A percentile compares a stretch with the other conserved stretches of the same genome.
phyloP scores from a whole-genome alignment of 1,140 invertebrate genomes.

The Cydia strobilella region DNA sequence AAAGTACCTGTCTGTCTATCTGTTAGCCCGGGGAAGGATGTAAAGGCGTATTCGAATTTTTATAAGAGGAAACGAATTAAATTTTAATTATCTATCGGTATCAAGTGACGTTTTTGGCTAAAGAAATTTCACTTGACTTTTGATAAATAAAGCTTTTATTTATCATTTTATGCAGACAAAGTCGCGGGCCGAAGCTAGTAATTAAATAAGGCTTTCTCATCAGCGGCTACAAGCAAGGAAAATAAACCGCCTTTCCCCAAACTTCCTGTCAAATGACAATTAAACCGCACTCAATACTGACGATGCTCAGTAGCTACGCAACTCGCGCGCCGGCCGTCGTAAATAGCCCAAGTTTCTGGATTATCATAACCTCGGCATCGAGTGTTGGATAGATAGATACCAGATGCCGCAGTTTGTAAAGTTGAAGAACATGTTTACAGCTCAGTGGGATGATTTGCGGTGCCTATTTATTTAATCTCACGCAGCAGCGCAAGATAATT shows the following conservation, averaged over 20 bases:
- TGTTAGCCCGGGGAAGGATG: no score
- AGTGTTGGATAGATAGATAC: slow-evolving; percentile 16
- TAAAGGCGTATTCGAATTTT: no score
- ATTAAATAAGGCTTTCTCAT: not conserved
- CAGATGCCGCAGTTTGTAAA: slow-evolving; percentile 19
- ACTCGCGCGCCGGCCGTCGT: slow-evolving; percentile 3
- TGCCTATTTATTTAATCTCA: no score
- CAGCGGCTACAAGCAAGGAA: not conserved
- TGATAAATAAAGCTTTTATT: no score
- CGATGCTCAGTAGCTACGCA: not conserved
- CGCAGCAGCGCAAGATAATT: no score
- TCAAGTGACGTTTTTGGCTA: no score
- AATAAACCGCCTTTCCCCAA: not conserved
- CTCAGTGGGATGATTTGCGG: not conserved
- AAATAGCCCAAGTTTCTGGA: slow-evolving; percentile 29
- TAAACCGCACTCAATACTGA: not conserved
- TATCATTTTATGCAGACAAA: no score
- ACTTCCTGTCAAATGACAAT: not conserved
- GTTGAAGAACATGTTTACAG: not conserved
- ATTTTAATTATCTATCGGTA: no score
- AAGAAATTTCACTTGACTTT: no score
- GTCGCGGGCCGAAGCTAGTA: no score
- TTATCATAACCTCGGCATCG: slow-evolving; percentile 22
- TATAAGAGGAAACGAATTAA: no score
- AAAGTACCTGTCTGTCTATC: no score